Evolutionary conservation across 2,113 vertebrate genomes (phyloP).

Genomic region (Nematolebias whitei): DNA sequence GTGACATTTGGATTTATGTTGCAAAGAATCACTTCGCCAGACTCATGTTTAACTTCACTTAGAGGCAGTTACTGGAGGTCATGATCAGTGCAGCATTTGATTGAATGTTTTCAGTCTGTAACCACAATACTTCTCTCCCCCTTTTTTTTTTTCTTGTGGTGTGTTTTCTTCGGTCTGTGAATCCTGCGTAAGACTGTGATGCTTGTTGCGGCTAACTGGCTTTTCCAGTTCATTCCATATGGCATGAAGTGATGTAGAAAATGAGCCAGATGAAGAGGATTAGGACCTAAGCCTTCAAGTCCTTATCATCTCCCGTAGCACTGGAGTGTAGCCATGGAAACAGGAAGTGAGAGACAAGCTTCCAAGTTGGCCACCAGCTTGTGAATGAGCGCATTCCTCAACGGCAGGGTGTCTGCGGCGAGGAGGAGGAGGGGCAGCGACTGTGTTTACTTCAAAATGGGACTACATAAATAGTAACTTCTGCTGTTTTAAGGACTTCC

Average conservation of each 20-base stretch:
- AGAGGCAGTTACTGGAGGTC: neutral
- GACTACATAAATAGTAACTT: slow-evolving; percentile 83
- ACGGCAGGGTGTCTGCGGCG: slow-evolving; percentile 67
- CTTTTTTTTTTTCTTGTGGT: neutral
- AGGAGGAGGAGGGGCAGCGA: slow-evolving; percentile 59
- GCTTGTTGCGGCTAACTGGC: slow-evolving; percentile 48
- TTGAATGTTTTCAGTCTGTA: slow-evolving; percentile 21
- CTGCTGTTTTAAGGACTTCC: slow-evolving; percentile 84
- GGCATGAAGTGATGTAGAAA: slow-evolving; percentile 74
- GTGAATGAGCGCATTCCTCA: slow-evolving; percentile 83
- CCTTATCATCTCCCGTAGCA: slow-evolving; percentile 64
- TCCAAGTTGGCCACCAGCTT: slow-evolving; percentile 82
- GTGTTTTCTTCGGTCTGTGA: slow-evolving; percentile 14
- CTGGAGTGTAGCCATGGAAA: slow-evolving; percentile 76
- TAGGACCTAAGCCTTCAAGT: slow-evolving; percentile 48
- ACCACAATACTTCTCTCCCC: slow-evolving; percentile 6
- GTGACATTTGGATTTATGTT: slow-evolving; percentile 63
- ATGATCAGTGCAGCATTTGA: neutral
- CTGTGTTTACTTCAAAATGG: slow-evolving; percentile 79
- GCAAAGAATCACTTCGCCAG: slow-evolving; percentile 50
- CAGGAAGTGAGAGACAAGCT: slow-evolving; percentile 79
- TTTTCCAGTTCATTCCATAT: slow-evolving; percentile 58
- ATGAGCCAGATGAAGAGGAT: slow-evolving; percentile 70
- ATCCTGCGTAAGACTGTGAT: slow-evolving; percentile 32
- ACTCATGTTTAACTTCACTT: slow-evolving; percentile 15